These are phyloP conservation scores for Azorinus chamasolen DNA, from an alignment of 2,888 invertebrate genomes.

Conservation along the genomic window DNA sequence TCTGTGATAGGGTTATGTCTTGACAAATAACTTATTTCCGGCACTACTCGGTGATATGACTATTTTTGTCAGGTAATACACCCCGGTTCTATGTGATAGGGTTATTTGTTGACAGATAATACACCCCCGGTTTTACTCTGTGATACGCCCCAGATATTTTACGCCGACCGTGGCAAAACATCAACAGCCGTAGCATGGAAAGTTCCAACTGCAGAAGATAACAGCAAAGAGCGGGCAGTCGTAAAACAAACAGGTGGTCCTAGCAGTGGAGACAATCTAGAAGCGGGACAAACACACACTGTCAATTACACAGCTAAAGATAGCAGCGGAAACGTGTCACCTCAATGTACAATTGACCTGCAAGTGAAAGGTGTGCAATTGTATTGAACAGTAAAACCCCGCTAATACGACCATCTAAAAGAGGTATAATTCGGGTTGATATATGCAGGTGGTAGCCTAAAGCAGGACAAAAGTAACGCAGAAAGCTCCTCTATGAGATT, in stretches of 20 bases:
- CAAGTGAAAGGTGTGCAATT: slow-evolving; percentile 32
- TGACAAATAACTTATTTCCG: no score
- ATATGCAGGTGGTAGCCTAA: no score
- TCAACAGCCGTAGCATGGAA: slow-evolving; percentile 12
- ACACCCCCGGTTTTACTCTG: background rate
- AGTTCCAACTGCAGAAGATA: slow-evolving; percentile 10
- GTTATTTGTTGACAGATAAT: background rate
- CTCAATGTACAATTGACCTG: slow-evolving; percentile 24
- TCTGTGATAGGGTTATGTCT: no score
- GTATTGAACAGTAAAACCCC: no score
- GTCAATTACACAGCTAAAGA: slow-evolving; percentile 30
- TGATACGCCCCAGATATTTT: slow-evolving; percentile 32
- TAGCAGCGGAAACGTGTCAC: slow-evolving; percentile 12
- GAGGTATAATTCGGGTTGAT: no score
- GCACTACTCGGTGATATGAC: no score
- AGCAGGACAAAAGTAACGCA: no score
- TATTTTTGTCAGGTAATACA: no score
- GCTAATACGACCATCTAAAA: no score
- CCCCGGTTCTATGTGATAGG: no score
- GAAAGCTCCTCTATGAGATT: no score
- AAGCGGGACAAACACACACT: slow-evolving; percentile 16
- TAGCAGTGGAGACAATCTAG: background rate
- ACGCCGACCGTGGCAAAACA: slow-evolving; percentile 6
- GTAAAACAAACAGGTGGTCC: slow-evolving; percentile 19
- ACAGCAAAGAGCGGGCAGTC: background rate